These are phyloP conservation scores for Lamprologus lemairii DNA, from an alignment of 2,113 vertebrate genomes.

Conservation along the genomic window DNA sequence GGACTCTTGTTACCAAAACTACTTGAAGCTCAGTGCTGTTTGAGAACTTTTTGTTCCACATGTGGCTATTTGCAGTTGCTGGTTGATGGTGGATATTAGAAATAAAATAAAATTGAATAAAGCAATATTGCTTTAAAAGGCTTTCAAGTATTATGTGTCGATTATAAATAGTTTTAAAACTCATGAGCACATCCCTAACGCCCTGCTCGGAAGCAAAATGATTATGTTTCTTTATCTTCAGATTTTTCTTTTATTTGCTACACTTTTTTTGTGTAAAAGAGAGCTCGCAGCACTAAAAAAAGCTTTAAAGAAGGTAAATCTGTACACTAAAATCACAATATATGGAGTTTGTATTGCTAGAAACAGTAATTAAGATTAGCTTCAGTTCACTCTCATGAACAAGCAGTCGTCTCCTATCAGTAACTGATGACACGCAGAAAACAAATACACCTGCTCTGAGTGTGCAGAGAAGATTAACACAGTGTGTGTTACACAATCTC, in stretches of 20 bases:
- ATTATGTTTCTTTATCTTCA: background rate
- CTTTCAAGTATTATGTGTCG: background rate
- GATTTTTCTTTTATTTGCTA: background rate
- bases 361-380: background rate
- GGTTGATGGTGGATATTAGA: background rate
- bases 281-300: background rate
- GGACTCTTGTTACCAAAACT: rapidly evolving
- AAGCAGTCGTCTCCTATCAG: background rate
- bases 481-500: background rate
- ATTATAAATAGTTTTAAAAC: background rate
- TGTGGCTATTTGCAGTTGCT: background rate
- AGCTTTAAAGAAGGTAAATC: background rate
- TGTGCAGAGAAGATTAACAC: background rate
- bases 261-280: rapidly evolving
- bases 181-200: background rate
- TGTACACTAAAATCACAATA: background rate
- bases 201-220: background rate
- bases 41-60: background rate
- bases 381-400: background rate
- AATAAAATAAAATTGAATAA: background rate
- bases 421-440: background rate
- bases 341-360: background rate
- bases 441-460: background rate
- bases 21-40: too few relatives aligned
- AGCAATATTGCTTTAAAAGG: background rate